Evolutionary conservation across 2,113 vertebrate genomes (phyloP).

Genomic region (Cebus imitator): DNA sequence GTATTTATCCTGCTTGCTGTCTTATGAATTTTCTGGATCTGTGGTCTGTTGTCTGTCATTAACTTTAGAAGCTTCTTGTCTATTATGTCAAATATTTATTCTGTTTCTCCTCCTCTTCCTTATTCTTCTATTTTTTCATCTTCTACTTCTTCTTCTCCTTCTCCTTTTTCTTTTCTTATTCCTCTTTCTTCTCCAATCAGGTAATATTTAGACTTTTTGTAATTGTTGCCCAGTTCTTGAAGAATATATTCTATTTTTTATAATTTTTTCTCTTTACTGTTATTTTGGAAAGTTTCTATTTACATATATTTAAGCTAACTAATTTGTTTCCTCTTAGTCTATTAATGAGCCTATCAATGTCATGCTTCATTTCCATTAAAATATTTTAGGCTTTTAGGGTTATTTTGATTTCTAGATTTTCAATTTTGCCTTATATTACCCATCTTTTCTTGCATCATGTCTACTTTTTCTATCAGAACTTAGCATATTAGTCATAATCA

Average conservation of each 20-base stretch:
- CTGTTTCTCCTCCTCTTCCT: background rate
- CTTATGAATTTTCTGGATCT: background rate
- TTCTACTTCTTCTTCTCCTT: too few relatives aligned
- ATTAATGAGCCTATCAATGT: background rate
- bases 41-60: background rate
- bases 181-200: background rate
- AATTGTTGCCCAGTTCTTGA: background rate
- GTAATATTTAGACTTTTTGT: background rate
- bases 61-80: background rate
- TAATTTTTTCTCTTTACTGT: background rate
- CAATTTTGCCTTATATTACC: background rate
- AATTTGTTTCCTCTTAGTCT: background rate
- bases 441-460: background rate
- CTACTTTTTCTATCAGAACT: background rate
- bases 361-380: background rate
- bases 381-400: background rate
- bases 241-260: background rate
- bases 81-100: background rate
- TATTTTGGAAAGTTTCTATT: background rate
- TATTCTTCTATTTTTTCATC: too few relatives aligned
- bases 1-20: background rate
- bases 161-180: too few relatives aligned
- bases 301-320: background rate
- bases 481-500: background rate
- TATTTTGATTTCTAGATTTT: background rate